Base-by-base conservation (phyloP, 2,888 invertebrate genomes). In the Saturnia japonica region DNA sequence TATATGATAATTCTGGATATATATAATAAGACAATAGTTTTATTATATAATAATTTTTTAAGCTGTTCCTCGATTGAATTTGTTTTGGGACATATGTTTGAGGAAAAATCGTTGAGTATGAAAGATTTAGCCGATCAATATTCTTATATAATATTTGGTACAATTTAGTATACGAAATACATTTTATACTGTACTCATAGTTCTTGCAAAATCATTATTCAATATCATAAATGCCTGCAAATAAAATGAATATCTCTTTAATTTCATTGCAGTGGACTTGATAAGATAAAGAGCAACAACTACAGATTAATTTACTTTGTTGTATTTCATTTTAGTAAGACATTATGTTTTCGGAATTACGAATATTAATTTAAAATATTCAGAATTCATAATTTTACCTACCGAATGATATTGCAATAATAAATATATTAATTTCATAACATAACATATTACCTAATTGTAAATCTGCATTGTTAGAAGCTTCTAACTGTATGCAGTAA, bases 391-490 rank as follows among this genome's bases (percentile, higher is more conserved):
- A 51, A 51, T 51, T n/a, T 51, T n/a, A 51, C n/a, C n/a, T 51
- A 7, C 7, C 51, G n/a, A 51, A 51, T 51, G 7, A 51, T 51
- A n/a, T n/a, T n/a, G 7, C 1, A n/a, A 22, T 54, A 54, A 54
- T 54, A 54, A 54, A 54, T 54, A 22, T 54, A 54, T n/a, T n/a
- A n/a, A n/a, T 54, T 54, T 47, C 47, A 47, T 47, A 47, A 14
- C 47, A 47, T 47, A 47, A 47, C 19, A 47, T 47, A 47, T 19
- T 22, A 43, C 43, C 43, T 43, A 22, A 54, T 47, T 19, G 22
- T 22, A 54, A 47, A 6, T 19, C 34, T 43, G 9, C 43, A 43
- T 12, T 43, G 43, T 11, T 43, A 43, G 43, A 43, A 43, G 43
- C 54, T 22, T 54, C n/a, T 54, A 54, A 54, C 9, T 22, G 22